Evolutionary conservation across 2,113 vertebrate genomes (phyloP), one percentile per base, ranked within the genome.

Genomic region (Campylomormyrus numenius): DNA sequence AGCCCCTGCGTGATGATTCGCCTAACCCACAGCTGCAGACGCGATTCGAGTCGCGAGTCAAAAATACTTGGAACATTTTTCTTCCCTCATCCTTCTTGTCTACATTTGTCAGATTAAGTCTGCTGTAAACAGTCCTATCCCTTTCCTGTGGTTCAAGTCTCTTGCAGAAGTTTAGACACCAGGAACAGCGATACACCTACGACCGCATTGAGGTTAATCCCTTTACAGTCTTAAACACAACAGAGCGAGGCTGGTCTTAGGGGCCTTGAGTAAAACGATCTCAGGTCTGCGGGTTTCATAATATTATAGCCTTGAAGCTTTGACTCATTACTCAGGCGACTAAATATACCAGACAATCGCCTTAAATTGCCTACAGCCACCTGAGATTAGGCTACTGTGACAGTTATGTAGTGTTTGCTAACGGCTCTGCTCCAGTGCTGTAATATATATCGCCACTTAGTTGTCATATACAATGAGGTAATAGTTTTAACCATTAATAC

Each of bases 271-370:
- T 80, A 80, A 39, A 39, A 17, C 17, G 35, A 80, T 80, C 31
- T 80, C 74, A 21, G 74, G 35, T 80, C 74, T 80, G 74, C 3
- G 74, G 74, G 74, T 80, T 80, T 39, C 8, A 27, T 19, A 42
- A 80, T 80, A 80, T 80, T 80, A 80, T 19, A 80, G 35, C 35
- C 31, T 80, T 13, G 35, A 15, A 80, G 74, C 31, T 15, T 39
- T 80, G 74, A 80, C 74, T 80, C 74, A 80, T 80, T 80, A 80
- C 74, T 80, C 74, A 80, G 74, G 74, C 13, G 4, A 80, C 74
- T 80, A 80, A 80, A 80, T 80, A 80, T 80, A 42, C 31, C 15
- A 80, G 74, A 80, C 74, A 42, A 80, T 80, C 74, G 5, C 35
- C 74, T 42, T 80, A 42, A 80, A 80, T 80, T 80, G 74, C 74